Conservation (phyloP, 2,888 invertebrate genomes). For the Dryococelus australis region DNA sequence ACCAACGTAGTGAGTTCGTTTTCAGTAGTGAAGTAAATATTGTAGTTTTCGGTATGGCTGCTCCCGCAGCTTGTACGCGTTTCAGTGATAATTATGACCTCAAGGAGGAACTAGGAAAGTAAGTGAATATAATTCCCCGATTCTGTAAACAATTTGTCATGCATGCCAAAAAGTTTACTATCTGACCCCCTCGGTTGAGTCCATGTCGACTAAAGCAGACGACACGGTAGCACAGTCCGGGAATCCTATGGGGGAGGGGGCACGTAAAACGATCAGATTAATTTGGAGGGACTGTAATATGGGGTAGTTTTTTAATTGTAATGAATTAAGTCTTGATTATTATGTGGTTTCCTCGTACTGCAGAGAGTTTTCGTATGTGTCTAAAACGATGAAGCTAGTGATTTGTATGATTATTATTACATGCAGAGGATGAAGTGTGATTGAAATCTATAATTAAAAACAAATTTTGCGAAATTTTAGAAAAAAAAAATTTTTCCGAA, state of each 20-base stretch:
- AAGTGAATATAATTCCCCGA: constrained; percentile 63
- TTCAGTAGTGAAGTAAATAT: constrained; percentile 52
- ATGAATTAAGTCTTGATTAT: neutral
- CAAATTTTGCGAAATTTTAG: too few relatives aligned
- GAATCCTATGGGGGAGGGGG: constrained; percentile 31
- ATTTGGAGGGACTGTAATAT: neutral
- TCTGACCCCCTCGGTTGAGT: constrained; percentile 32
- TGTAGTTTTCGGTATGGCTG: constrained; percentile 74
- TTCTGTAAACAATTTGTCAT: constrained; percentile 26
- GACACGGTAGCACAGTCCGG: constrained; percentile 35
- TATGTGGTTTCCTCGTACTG: neutral
- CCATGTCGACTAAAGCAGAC: constrained; percentile 37
- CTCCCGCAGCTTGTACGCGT: constrained; percentile 91
- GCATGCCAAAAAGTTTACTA: constrained; percentile 19
- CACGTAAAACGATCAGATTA: neutral
- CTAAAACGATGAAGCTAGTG: neutral
- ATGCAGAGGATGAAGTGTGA: neutral
- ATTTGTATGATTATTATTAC: neutral
- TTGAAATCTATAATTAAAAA: neutral
- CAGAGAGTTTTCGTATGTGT: neutral
- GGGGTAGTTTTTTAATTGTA: neutral
- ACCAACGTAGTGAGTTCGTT: constrained; percentile 51
- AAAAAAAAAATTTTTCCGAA: too few relatives aligned
- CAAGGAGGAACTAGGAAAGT: constrained; percentile 99
- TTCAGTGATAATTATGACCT: constrained; percentile 99